Percentiles rank a stretch among this genome's conserved stretches.
Conservation (phyloP, 2,113 vertebrate genomes). For the Rallus limicola region DNA sequence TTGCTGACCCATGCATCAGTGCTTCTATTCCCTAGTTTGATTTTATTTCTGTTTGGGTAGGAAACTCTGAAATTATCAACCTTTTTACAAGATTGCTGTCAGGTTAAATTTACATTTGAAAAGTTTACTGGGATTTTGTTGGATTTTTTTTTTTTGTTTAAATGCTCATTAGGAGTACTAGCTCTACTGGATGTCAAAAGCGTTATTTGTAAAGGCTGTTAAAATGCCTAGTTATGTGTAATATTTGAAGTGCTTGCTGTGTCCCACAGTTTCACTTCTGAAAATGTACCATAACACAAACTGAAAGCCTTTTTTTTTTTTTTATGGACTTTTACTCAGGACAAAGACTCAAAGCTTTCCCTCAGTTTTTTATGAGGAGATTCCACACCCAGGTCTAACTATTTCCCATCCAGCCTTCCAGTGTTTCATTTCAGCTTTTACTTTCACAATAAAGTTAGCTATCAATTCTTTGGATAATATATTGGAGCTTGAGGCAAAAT, state of each 20-base stretch:
- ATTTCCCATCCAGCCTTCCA: not conserved
- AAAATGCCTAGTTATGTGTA: not conserved
- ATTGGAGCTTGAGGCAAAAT: not conserved
- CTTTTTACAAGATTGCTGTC: not conserved
- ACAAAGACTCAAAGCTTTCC: not conserved
- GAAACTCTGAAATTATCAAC: not conserved
- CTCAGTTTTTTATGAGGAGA: not conserved
- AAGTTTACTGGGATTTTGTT: not conserved
- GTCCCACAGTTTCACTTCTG: not conserved
- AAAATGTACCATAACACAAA: not conserved
- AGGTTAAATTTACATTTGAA: not conserved
- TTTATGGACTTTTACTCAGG: not conserved
- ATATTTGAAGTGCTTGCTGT: not conserved
- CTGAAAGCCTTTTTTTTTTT: not conserved
- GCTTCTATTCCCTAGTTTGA: not conserved
- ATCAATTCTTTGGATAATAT: not conserved
- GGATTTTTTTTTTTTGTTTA: not conserved
- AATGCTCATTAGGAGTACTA: not conserved
- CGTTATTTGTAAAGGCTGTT: not conserved
- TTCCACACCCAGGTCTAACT: not conserved
- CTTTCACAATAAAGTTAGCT: not conserved
- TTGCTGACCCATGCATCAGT: not conserved
- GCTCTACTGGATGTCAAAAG: not conserved
- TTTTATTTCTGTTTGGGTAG: not conserved
- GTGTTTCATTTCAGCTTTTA: not conserved